Conservation (phyloP, 1,140 invertebrate genomes). For the Cepaea nemoralis region DNA sequence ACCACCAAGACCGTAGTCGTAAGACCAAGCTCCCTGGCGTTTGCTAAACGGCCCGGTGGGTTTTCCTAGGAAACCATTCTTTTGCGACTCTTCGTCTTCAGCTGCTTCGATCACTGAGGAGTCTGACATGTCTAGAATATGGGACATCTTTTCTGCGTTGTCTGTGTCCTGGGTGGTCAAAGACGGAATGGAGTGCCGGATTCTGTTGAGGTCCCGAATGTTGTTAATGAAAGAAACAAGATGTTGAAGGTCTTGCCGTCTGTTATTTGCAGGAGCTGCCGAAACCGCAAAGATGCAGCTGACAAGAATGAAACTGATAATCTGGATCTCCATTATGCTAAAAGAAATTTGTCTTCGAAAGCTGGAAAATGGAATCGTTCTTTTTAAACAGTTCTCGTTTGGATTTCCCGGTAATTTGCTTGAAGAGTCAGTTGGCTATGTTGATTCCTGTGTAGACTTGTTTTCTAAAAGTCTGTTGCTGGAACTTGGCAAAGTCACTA, state of each 20-base stretch:
- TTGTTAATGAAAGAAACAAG: slow-evolving; percentile 36
- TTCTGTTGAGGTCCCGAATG: slow-evolving; percentile 23
- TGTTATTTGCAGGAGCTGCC: slow-evolving; percentile 6
- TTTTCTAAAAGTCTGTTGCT: too few species aligned
- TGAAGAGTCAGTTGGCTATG: too few species aligned
- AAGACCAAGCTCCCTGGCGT: slow-evolving; percentile 63
- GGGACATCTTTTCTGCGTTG: not conserved
- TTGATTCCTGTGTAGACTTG: too few species aligned
- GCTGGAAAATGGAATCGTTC: not conserved
- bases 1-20: slow-evolving; percentile 66
- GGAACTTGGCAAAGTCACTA: too few species aligned
- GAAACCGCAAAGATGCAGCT: slow-evolving; percentile 26
- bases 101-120: not conserved
- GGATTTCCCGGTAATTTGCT: too few species aligned
- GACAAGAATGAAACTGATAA: slow-evolving; percentile 15
- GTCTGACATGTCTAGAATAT: not conserved
- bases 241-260: slow-evolving; percentile 24
- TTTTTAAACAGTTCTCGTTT: too few species aligned
- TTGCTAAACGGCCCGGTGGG: slow-evolving; percentile 50
- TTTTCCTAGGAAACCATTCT: not conserved
- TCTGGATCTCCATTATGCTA: slow-evolving; percentile 36
- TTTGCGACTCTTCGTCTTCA: not conserved
- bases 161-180: not conserved
- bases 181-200: not conserved
- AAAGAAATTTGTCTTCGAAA: not conserved